Evolutionary conservation across 1,140 invertebrate genomes (phyloP).

Genomic region (Anagrus nilaparvatae): DNA sequence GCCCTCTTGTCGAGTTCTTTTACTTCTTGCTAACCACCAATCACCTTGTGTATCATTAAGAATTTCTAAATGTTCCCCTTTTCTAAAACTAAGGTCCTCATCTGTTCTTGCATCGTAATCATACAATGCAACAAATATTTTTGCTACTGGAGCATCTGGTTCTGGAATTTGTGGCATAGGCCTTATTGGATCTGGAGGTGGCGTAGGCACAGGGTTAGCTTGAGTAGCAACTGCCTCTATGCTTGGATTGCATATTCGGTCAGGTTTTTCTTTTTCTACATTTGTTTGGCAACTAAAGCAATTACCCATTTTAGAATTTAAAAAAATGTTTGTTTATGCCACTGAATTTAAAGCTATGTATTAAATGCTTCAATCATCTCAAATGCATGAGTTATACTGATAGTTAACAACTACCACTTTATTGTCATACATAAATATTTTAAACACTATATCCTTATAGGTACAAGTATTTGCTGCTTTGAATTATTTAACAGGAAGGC

Average conservation of each 20-base stretch:
- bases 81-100: conserved; percentile 96
- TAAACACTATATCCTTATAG: too few relatives aligned
- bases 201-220: conserved; percentile 52
- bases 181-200: conserved; percentile 54
- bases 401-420: too few relatives aligned
- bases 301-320: conserved; percentile 64
- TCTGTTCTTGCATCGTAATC: conserved; percentile 98
- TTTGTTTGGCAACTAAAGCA: conserved; percentile 58
- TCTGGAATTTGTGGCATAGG: conserved; percentile 52
- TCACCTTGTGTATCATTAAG: conserved; percentile 97
- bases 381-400: too few relatives aligned
- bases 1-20: conserved; percentile 88
- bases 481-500: too few relatives aligned
- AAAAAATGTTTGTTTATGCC: too few relatives aligned
- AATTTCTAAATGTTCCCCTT: conserved; percentile 96
- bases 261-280: conserved; percentile 51
- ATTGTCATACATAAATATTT: too few relatives aligned
- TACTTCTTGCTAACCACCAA: conserved; percentile 97
- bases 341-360: too few relatives aligned
- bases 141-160: conserved; percentile 55
- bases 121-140: conserved; percentile 94
- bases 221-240: conserved; percentile 51
- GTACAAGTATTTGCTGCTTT: too few relatives aligned
- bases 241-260: conserved; percentile 50
- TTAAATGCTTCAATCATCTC: too few relatives aligned